Evolutionary conservation across 2,797 vertebrate species (phyloP).

Genomic region (Tauraco hartlaubi): DNA sequence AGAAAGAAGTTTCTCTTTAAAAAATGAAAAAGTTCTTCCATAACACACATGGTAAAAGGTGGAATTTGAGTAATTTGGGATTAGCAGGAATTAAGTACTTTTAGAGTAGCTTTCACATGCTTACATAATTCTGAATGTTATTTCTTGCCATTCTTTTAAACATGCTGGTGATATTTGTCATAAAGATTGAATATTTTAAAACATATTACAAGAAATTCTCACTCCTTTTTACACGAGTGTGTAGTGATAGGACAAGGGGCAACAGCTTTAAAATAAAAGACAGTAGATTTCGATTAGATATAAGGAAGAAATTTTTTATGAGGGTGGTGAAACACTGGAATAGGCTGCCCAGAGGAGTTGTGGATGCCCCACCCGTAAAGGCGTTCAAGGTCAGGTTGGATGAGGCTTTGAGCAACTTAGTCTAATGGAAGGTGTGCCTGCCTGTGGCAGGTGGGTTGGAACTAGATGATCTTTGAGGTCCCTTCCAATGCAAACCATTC

Average conservation of each 20-base stretch:
- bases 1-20: background rate
- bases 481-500: background rate
- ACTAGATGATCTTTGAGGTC: too few species aligned
- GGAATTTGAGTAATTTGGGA: background rate
- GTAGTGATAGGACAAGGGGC: too few species aligned
- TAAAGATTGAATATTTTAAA: background rate
- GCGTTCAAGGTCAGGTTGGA: background rate
- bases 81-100: background rate
- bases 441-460: too few species aligned
- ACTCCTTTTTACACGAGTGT: too few species aligned
- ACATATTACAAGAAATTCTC: background rate
- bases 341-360: background rate
- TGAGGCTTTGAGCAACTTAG: background rate
- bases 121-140: background rate
- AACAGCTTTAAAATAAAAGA: too few species aligned
- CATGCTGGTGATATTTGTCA: background rate
- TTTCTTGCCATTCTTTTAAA: background rate
- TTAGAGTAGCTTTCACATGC: background rate
- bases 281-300: too few species aligned
- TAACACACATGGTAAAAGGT: background rate
- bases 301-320: too few species aligned
- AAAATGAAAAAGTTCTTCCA: background rate
- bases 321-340: too few species aligned
- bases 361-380: rapidly evolving
- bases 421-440: too few species aligned